Conservation (phyloP, 2,888 invertebrate genomes). For the Galerucella calmariensis region DNA sequence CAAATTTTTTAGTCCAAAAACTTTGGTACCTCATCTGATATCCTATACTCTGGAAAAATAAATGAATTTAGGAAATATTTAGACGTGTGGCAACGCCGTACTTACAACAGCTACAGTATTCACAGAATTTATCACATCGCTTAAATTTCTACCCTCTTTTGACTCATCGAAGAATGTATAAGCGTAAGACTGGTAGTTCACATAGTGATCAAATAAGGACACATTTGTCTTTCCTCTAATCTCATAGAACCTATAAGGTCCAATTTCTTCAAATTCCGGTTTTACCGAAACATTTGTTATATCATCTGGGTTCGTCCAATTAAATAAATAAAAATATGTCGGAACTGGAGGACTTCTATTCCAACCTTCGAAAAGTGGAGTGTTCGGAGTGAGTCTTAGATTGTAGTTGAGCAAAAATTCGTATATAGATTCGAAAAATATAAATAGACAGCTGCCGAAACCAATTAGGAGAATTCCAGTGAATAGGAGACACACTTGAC, state of each 20-base stretch:
- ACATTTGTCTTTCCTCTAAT: conserved; percentile 78
- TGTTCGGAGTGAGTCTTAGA: conserved; percentile 51
- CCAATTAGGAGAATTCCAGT: conserved; percentile 55
- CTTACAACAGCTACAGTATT: conserved; percentile 84
- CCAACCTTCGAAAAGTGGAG: conserved; percentile 59
- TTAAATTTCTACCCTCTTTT: conserved; percentile 74
- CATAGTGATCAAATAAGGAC: conserved; percentile 78
- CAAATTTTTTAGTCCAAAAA: conserved; percentile 68
- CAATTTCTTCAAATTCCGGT: conserved; percentile 69
- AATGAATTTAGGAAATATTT: neutral
- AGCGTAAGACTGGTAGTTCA: conserved; percentile 76
- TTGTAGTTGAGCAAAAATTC: conserved; percentile 52
- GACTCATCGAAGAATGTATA: conserved; percentile 77
- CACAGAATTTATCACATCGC: conserved; percentile 77
- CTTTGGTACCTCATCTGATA: conserved; percentile 71
- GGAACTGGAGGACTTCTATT: conserved; percentile 58
- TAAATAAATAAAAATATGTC: conserved; percentile 60
- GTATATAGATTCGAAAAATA: conserved; percentile 56
- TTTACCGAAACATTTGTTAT: conserved; percentile 68
- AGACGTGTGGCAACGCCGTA: conserved; percentile 3
- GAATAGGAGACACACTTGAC: conserved; percentile 53
- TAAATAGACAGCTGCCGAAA: conserved; percentile 54
- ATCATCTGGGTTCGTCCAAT: conserved; percentile 66
- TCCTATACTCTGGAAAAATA: conserved; percentile 68
- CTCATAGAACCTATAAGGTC: conserved; percentile 77